Evolutionary conservation across 2,113 vertebrate species (phyloP), one percentile per base, ranked within the genome.

Genomic region (Nycticryphes semicollaris): DNA sequence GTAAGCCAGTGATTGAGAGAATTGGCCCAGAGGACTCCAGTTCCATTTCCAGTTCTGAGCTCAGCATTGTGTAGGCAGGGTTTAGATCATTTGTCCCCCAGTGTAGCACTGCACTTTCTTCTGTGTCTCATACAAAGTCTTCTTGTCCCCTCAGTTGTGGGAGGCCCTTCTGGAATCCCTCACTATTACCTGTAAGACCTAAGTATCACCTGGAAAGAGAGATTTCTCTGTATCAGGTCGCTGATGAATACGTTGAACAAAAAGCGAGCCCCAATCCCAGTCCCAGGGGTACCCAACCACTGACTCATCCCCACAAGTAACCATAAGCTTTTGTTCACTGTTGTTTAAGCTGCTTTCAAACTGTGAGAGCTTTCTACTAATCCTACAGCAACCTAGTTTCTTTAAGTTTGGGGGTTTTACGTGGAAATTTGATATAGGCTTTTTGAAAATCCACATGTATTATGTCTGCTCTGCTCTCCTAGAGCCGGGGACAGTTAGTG

Each of bases 221-320:
- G 5, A 25, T 62, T 84, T 81, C 31, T 73, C 39, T 83, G 39
- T 16, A 51, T 59, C 33, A 53, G 9, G 12, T 84, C 60, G 25
- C 18, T 68, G 54, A 37, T 30, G 5, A 89, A 48, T 27, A 43
- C 4, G 13, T 30, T 84, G 37, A 87, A 74, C 37, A 77, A 91
- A 93, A 80, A 5, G 7, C 5, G 33, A 96, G 9, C 33, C 21
- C 30, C 2, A 2, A 13, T 60, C 45, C 0, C 0, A 50, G 19
- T 57, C 73, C 43, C 1, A 5, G 67, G 56, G 64, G 25, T 27
- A 54, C 51, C 59, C 67, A n/a, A 59, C 20, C 60, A 84, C 60
- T 91, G 41, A 57, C 80, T 94, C 56, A 41, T 75, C 31, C 84
- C 43, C 39, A 37, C 47, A 93, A 94, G 51, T 47, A 39, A 37